phyloP scores from a whole-genome alignment of 1,140 invertebrate genomes.

The Heterodera schachtii region DNA sequence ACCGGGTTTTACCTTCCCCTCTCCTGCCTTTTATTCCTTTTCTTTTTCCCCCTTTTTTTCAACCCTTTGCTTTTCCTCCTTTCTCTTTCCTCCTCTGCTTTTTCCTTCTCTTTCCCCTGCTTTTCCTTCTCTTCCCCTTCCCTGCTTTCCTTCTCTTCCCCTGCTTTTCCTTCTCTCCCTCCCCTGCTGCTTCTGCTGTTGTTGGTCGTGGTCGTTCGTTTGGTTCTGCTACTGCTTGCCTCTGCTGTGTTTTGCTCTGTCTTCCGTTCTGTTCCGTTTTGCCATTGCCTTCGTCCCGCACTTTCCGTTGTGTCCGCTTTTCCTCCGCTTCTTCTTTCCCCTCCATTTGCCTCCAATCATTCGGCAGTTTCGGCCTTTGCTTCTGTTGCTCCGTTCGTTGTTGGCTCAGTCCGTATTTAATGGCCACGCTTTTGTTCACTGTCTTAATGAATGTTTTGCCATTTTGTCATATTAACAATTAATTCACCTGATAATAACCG shows the following conservation, averaged over 20 bases:
- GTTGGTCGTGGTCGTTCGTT: background rate
- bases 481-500: conserved; percentile 62
- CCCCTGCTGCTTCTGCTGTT: no score
- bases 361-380: conserved; percentile 11
- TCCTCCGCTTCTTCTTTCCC: background rate
- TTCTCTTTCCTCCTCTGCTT: no score
- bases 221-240: no score
- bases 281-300: background rate
- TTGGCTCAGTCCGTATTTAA: conserved; percentile 30
- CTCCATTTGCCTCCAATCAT: background rate
- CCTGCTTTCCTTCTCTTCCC: no score
- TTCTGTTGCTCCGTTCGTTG: conserved; percentile 12
- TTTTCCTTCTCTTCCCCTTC: no score
- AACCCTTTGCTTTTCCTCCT: no score
- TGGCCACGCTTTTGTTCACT: conserved; percentile 35
- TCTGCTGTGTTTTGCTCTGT: background rate
- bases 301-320: background rate
- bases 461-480: conserved; percentile 1
- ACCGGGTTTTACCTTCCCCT: no score
- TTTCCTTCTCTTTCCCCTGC: no score
- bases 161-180: no score
- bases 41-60: no score
- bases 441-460: conserved; percentile 15
- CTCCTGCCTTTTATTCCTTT: no score
- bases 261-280: background rate